Evolutionary conservation across 2,888 invertebrate species (phyloP).

Genomic region (Drosophila mayaguana): DNA sequence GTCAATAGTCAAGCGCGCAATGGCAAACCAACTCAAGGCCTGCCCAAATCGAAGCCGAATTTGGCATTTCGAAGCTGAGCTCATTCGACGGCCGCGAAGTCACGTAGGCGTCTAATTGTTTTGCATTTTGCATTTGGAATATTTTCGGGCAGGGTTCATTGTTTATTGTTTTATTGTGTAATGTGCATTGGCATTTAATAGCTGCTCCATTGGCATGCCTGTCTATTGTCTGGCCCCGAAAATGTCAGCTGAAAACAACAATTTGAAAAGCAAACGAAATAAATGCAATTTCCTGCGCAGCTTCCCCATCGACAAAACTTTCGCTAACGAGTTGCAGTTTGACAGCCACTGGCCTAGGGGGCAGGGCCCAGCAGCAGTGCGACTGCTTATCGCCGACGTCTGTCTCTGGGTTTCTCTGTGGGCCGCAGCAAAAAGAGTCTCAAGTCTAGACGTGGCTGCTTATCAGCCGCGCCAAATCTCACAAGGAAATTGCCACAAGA

Average conservation of each 20-base stretch:
- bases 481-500: slow-evolving; percentile 68
- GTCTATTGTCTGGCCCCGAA: slow-evolving; percentile 56
- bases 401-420: slow-evolving; percentile 67
- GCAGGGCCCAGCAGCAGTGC: slow-evolving; percentile 8
- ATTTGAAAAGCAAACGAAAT: neutral
- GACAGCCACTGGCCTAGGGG: slow-evolving; percentile 41
- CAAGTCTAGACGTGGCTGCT: slow-evolving; percentile 64
- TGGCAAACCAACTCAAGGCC: slow-evolving; percentile 47
- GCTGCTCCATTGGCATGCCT: slow-evolving; percentile 39
- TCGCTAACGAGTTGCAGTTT: slow-evolving; percentile 62
- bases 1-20: slow-evolving; percentile 47
- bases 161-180: slow-evolving; percentile 35
- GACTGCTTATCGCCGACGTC: slow-evolving; percentile 61
- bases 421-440: slow-evolving; percentile 53
- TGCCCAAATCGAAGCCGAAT: slow-evolving; percentile 32
- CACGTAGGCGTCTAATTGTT: slow-evolving; percentile 78
- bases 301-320: slow-evolving; percentile 40
- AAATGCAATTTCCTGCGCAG: slow-evolving; percentile 40
- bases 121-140: slow-evolving; percentile 45
- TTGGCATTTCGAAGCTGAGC: slow-evolving; percentile 38
- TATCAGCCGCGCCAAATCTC: slow-evolving; percentile 64
- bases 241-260: slow-evolving; percentile 47
- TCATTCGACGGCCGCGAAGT: slow-evolving; percentile 16
- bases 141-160: slow-evolving; percentile 25
- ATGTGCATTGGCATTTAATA: slow-evolving; percentile 61